Evolutionary conservation across 1,140 invertebrate species (phyloP), one percentile per base, ranked within the genome.

Genomic region (Leptestheria dahalacensis): DNA sequence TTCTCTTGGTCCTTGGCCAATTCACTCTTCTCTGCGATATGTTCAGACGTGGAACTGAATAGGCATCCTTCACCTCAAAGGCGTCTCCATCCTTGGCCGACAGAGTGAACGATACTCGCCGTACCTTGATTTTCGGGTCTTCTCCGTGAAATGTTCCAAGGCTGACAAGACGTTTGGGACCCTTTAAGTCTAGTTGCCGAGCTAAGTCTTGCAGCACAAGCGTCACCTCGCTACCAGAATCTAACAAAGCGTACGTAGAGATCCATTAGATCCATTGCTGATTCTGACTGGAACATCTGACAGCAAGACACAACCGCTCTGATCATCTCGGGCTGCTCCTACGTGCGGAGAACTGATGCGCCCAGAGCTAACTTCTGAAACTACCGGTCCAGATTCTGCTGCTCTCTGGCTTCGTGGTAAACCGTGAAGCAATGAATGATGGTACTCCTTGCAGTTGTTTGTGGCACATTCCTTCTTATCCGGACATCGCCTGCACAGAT

Each of bases 1-100:
- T 15, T 33, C 23, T 41, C 55, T 57, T 57, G 9, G 48, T 41
- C 15, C 29, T 29, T n/a, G 55, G 55, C 55, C 55, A 57, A 23
- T 48, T 57, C 20, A 57, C 29, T 33, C 23, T 21, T 24, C 55
- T 12, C 20, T 46, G 28, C 46, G 55, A 57, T 21, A 57, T 20
- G 24, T 57, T 57, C 12, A 57, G 15, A 23, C 55, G n/a, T 24
- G 55, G 55, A 23, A 57, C 55, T n/a, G 21, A 6, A 26, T 33
- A 41, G 47, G 26, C n/a, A 46, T 24, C 15, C 1, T 18, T 33
- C 55, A 57, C 18, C 55, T 33, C 26, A 57, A 46, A 46, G 10
- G 9, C 3, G 9, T n/a, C 15, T 11, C 48, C 57, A 20, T 24
- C 24, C 18, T 47, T 23, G 2, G 57, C 21, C 25, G 28, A 33